phyloP scores from a whole-genome alignment of 2,113 vertebrate species.

The Glareola pratincola region DNA sequence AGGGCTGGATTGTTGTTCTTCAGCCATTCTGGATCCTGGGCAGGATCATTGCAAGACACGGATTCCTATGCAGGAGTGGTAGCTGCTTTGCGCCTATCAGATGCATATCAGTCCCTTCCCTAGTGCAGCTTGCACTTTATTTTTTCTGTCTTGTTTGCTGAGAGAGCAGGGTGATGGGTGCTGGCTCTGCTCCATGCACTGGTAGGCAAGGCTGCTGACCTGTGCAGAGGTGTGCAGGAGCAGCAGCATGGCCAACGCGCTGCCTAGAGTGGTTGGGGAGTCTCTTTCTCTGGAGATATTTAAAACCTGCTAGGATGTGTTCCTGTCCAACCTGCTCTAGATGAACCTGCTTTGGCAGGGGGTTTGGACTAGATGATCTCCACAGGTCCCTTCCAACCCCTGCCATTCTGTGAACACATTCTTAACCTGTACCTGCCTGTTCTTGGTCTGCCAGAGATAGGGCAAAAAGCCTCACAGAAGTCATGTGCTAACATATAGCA shows the following conservation, averaged over 20 bases:
- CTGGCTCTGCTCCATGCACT: neutral
- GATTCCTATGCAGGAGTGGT: fast-evolving
- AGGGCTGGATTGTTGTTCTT: neutral
- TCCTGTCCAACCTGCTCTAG: too few relatives aligned
- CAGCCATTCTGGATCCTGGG: neutral
- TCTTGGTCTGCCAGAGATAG: neutral
- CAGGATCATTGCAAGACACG: neutral
- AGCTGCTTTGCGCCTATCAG: neutral
- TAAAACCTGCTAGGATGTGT: too few relatives aligned
- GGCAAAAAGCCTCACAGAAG: neutral
- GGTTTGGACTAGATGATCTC: too few relatives aligned
- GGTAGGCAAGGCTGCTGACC: neutral
- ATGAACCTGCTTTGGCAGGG: too few relatives aligned
- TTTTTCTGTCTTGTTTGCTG: neutral
- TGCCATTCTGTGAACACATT: too few relatives aligned
- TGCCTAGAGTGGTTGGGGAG: too few relatives aligned
- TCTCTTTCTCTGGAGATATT: too few relatives aligned
- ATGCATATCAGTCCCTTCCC: neutral
- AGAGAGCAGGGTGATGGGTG: neutral
- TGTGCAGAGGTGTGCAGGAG: neutral
- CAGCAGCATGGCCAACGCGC: neutral
- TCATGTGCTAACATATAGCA: neutral
- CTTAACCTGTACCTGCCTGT: neutral
- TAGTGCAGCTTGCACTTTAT: neutral
- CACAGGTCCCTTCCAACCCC: too few relatives aligned